Percentiles rank a stretch among this genome's conserved stretches.
These are phyloP conservation scores for Eulimnadia texana DNA, from an alignment of 1,140 invertebrate genomes.

Conservation along the genomic window DNA sequence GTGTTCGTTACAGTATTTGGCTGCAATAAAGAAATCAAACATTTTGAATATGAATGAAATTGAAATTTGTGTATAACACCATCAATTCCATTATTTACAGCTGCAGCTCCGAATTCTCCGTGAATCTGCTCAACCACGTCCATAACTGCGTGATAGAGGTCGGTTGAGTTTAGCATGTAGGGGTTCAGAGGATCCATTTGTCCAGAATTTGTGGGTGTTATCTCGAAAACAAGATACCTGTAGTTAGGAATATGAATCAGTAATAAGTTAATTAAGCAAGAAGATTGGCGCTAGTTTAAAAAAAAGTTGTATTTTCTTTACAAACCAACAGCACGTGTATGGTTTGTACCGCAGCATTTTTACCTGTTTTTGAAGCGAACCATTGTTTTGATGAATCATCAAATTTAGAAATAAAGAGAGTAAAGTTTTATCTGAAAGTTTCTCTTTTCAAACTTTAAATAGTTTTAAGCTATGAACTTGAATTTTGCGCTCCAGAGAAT, in stretches of 20 bases:
- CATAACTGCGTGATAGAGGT: background rate
- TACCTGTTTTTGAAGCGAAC: background rate
- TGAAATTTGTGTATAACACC: background rate
- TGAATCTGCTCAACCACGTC: constrained; percentile 7
- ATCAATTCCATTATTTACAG: constrained; percentile 1
- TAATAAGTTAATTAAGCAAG: too few relatives aligned
- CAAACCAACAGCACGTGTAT: background rate
- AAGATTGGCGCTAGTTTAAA: too few relatives aligned
- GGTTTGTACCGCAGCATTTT: background rate
- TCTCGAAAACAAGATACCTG: constrained; percentile 6
- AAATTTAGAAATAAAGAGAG: background rate
- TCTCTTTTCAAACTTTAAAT: too few relatives aligned
- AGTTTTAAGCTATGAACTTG: too few relatives aligned
- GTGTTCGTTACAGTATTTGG: constrained; percentile 59
- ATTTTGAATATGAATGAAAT: background rate
- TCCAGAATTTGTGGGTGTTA: background rate
- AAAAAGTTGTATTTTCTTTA: too few relatives aligned
- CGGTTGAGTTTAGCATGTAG: background rate
- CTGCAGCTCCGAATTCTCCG: constrained; percentile 11
- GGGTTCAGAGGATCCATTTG: background rate
- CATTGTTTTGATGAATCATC: background rate
- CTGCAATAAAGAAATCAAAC: constrained; percentile 26
- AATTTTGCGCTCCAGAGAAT: too few relatives aligned
- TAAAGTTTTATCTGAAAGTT: too few relatives aligned
- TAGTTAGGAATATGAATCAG: background rate